A percentile compares a stretch with the other conserved stretches of the same genome.
These are phyloP conservation scores for Trichoplusia ni DNA, from an alignment of 1,140 invertebrate species.

Conservation along the genomic window DNA sequence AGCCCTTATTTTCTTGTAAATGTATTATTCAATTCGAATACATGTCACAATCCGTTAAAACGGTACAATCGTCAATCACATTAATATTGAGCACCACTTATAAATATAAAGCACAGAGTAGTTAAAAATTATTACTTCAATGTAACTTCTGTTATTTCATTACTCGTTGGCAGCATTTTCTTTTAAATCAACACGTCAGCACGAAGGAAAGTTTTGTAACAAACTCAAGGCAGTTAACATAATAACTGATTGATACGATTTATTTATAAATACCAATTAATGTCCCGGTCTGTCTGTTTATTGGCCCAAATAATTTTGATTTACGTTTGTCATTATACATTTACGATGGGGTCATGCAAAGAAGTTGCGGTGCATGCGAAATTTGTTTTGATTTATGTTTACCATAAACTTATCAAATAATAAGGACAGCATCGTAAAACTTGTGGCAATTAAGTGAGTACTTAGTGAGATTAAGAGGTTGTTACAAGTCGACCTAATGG, in stretches of 20 bases:
- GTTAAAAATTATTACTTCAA: no score
- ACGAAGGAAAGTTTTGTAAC: conserved; percentile 20
- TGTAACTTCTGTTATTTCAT: neutral
- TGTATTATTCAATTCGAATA: no score
- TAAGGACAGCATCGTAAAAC: no score
- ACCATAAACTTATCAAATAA: no score
- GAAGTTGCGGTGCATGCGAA: neutral
- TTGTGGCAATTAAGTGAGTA: no score
- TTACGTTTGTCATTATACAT: conserved; percentile 2
- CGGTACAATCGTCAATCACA: no score
- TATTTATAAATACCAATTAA: conserved; percentile 21
- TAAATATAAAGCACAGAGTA: no score
- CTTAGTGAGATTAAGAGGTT: no score
- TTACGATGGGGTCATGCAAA: conserved; percentile 9
- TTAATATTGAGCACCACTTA: no score
- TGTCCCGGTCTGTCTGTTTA: neutral
- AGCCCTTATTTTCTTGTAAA: no score
- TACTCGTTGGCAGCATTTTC: conserved; percentile 4
- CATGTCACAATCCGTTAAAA: no score
- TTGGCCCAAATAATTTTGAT: conserved; percentile 15
- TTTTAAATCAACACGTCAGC: conserved; percentile 8
- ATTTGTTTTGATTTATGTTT: neutral
- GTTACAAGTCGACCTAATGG: no score
- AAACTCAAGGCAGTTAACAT: conserved; percentile 20
- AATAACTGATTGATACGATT: conserved; percentile 7